Evolutionary conservation across 1,140 invertebrate genomes (phyloP).

Genomic region (Lysiphlebus fabarum): DNA sequence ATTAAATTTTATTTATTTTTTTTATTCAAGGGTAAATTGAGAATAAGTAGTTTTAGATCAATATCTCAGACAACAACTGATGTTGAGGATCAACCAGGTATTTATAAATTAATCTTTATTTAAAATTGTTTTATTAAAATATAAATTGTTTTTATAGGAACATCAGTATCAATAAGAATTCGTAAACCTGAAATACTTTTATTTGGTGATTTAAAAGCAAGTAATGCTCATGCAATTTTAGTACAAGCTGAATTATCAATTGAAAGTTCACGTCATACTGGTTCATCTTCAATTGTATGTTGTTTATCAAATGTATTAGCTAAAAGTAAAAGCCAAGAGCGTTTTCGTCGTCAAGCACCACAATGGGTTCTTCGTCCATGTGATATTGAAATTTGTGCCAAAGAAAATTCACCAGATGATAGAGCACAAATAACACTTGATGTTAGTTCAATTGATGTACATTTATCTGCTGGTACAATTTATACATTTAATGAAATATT

Average conservation of each 20-base stretch:
- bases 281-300: conserved; percentile 63
- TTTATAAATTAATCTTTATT: conserved; percentile 23
- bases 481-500: conserved; percentile 62
- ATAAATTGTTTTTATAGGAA: conserved; percentile 43
- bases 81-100: conserved; percentile 36
- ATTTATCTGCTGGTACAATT: conserved; percentile 71
- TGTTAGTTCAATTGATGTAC: conserved; percentile 67
- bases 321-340: conserved; percentile 42
- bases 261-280: conserved; percentile 68
- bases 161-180: conserved; percentile 68
- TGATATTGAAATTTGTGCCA: conserved; percentile 68
- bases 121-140: too few species aligned
- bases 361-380: conserved; percentile 64
- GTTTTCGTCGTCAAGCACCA: conserved; percentile 35
- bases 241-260: conserved; percentile 71
- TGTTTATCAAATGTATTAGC: conserved; percentile 68
- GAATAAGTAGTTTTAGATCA: too few species aligned
- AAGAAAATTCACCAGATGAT: conserved; percentile 62
- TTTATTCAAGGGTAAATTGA: too few species aligned
- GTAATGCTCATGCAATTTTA: conserved; percentile 70
- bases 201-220: conserved; percentile 66
- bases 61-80: neutral
- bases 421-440: conserved; percentile 61
- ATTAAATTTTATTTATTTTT: too few species aligned
- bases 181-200: conserved; percentile 78